These are phyloP conservation scores for Mythimna lalbum DNA, from an alignment of 2,888 invertebrate species.

Conservation along the genomic window DNA sequence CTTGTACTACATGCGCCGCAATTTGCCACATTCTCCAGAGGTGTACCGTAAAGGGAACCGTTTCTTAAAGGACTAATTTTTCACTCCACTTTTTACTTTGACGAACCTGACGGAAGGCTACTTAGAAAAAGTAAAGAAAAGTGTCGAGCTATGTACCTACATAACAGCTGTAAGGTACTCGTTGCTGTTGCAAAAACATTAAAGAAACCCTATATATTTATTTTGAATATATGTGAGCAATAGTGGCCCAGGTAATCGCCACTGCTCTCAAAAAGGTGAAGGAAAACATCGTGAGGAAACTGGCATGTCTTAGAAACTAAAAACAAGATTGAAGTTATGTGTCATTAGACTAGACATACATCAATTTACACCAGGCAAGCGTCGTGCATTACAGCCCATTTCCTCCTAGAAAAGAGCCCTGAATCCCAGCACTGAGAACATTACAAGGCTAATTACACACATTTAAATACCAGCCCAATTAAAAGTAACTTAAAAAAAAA, in stretches of 20 bases:
- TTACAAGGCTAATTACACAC: no score
- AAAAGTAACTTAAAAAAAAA: background rate
- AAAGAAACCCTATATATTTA: background rate
- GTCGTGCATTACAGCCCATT: no score
- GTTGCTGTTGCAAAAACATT: background rate
- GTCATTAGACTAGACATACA: no score
- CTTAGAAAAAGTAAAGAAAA: conserved; percentile 22
- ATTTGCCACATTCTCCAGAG: conserved; percentile 69
- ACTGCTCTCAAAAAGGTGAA: no score
- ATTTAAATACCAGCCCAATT: conserved; percentile 7
- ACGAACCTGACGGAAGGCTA: conserved; percentile 34
- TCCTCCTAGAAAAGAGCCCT: no score
- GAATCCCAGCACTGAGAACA: no score
- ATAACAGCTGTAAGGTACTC: background rate
- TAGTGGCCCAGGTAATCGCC: no score
- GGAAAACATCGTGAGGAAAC: no score
- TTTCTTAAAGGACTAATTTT: conserved; percentile 77
- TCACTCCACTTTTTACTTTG: conserved; percentile 71
- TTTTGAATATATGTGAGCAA: no score
- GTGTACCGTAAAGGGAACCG: conserved; percentile 65
- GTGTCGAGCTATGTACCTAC: background rate
- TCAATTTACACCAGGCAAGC: no score
- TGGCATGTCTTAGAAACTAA: no score
- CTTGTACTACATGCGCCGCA: conserved; percentile 66
- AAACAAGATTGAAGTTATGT: no score